Conservation (phyloP, 1,140 invertebrate genomes). For the Drosophila tropicalis region DNA sequence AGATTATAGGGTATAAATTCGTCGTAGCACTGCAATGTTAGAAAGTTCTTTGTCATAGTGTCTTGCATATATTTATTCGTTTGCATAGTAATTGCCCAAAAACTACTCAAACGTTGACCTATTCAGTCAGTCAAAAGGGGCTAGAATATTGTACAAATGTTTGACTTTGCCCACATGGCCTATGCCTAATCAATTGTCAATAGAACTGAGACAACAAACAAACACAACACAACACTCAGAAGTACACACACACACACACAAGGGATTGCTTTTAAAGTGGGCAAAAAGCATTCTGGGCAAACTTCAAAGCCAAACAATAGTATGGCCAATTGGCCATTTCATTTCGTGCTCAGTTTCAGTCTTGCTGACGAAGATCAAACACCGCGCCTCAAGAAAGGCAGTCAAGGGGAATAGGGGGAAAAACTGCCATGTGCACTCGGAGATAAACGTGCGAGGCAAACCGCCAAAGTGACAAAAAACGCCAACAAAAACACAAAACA, state of each 20-base stretch:
- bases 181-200: conserved; percentile 60
- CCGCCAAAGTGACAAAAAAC: conserved; percentile 72
- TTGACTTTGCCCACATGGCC: conserved; percentile 36
- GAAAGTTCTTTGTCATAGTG: background rate
- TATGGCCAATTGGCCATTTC: conserved; percentile 31
- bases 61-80: conserved; percentile 1
- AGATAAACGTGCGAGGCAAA: conserved; percentile 74
- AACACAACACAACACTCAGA: background rate
- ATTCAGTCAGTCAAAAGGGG: conserved; percentile 7
- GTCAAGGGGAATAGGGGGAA: background rate
- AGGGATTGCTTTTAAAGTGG: background rate
- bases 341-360: conserved; percentile 33
- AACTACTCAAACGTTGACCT: conserved; percentile 4
- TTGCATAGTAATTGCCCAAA: background rate
- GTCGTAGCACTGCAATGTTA: too few species aligned
- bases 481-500: conserved; percentile 59
- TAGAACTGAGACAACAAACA: conserved; percentile 32
- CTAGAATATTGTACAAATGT: conserved; percentile 32
- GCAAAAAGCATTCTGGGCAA: conserved; percentile 17
- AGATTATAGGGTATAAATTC: too few species aligned
- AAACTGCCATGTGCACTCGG: conserved; percentile 42
- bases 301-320: conserved; percentile 60
- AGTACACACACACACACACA: conserved; percentile 3
- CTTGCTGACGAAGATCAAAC: conserved; percentile 76
- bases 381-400: conserved; percentile 32